These are phyloP conservation scores for Tetropium fuscum DNA, from an alignment of 2,888 invertebrate species.

Conservation along the genomic window DNA sequence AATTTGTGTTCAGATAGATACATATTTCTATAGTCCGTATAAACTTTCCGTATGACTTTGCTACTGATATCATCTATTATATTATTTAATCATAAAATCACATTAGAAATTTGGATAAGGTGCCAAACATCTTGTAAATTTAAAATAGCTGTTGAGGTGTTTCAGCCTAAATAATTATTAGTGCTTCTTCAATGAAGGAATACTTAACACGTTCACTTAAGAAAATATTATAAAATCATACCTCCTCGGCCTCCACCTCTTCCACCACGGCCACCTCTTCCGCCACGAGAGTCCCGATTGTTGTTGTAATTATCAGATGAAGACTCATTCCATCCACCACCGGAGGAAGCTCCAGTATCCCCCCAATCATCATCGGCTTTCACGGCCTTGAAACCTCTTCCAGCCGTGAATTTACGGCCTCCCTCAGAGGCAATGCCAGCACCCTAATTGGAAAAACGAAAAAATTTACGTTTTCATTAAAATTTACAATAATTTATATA, in stretches of 20 bases:
- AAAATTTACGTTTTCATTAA: background rate
- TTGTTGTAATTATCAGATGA: slow-evolving; percentile 30
- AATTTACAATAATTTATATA: background rate
- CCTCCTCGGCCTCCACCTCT: slow-evolving; percentile 31
- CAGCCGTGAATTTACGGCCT: slow-evolving; percentile 68
- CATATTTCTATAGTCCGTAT: too few species aligned
- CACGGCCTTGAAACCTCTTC: slow-evolving; percentile 68
- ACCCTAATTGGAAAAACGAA: slow-evolving; percentile 17
- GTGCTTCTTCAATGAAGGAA: too few species aligned
- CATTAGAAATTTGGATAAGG: too few species aligned
- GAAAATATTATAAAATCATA: background rate
- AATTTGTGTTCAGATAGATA: too few species aligned
- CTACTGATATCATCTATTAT: too few species aligned
- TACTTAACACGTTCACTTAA: too few species aligned
- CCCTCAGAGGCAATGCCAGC: slow-evolving; percentile 64
- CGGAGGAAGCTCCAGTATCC: slow-evolving; percentile 37
- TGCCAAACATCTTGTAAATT: too few species aligned
- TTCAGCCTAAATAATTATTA: too few species aligned
- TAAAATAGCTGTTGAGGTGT: too few species aligned
- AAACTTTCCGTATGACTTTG: too few species aligned
- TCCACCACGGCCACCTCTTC: slow-evolving; percentile 51
- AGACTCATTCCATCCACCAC: slow-evolving; percentile 28
- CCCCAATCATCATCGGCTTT: slow-evolving; percentile 22
- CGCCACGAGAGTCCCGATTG: slow-evolving; percentile 60
- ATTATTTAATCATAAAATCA: too few species aligned